phyloP scores from a whole-genome alignment of 2,113 vertebrate genomes.

The Gorsachius goisagi region DNA sequence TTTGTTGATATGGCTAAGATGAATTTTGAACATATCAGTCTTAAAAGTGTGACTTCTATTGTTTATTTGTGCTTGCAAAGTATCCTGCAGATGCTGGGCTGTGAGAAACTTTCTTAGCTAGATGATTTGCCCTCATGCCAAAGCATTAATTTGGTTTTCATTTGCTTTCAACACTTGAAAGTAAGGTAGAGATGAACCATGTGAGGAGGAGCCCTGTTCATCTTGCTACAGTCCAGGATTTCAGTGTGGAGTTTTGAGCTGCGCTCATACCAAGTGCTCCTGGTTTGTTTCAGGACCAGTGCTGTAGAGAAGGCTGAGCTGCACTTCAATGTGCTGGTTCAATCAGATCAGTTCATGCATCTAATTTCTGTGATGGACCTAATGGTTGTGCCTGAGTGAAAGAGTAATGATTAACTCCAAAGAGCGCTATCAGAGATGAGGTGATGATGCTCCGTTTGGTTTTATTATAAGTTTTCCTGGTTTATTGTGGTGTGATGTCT shows the following conservation, averaged over 20 bases:
- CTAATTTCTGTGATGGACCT: not conserved
- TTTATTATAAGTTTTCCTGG: not conserved
- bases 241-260: not conserved
- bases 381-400: not conserved
- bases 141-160: not conserved
- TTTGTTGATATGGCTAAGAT: not conserved
- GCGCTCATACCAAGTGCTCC: not conserved
- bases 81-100: not conserved
- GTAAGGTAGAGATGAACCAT: not conserved
- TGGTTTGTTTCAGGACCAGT: not conserved
- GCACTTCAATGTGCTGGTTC: not conserved
- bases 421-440: not conserved
- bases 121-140: not conserved
- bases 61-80: not conserved
- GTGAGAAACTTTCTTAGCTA: not conserved
- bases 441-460: not conserved
- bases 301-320: not conserved
- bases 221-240: not conserved
- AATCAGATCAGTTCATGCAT: not conserved
- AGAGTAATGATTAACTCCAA: conserved; percentile 1
- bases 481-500: not conserved
- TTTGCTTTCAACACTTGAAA: not conserved
- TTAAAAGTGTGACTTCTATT: not conserved
- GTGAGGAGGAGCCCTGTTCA: not conserved
- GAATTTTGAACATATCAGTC: not conserved